These are phyloP conservation scores for Latrodectus geometricus DNA, from an alignment of 1,140 invertebrate species.

Conservation along the genomic window DNA sequence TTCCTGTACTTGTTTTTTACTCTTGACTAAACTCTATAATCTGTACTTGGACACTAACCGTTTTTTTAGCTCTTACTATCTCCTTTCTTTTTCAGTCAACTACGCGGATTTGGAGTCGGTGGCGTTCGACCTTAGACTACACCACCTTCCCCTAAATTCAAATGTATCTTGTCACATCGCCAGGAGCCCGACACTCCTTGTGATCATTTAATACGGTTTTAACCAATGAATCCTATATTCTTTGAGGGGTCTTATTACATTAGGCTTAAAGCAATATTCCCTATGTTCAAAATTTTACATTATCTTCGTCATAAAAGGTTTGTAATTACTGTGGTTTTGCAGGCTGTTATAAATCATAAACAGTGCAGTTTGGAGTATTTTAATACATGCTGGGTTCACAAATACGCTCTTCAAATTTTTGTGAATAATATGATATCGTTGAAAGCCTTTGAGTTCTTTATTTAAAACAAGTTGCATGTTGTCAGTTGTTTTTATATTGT, in stretches of 20 bases:
- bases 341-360: not conserved
- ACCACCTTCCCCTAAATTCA: constrained; percentile 36
- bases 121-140: not conserved
- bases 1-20: not conserved
- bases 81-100: constrained; percentile 59
- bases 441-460: too few species aligned
- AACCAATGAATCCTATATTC: not conserved
- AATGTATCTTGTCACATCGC: constrained; percentile 10
- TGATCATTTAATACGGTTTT: not conserved
- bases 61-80: constrained; percentile 45
- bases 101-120: constrained; percentile 34
- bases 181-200: not conserved
- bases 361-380: too few species aligned
- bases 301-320: not conserved
- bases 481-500: too few species aligned
- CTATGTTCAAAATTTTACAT: not conserved
- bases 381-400: too few species aligned
- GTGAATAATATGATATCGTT: too few species aligned
- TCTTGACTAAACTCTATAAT: not conserved
- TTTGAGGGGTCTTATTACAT: not conserved
- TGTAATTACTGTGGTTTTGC: not conserved
- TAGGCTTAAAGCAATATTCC: not conserved
- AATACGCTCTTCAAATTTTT: too few species aligned
- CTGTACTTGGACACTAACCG: constrained; percentile 13
- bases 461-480: too few species aligned